These are phyloP conservation scores for Microchirus variegatus DNA, from an alignment of 2,797 vertebrate species.

Conservation along the genomic window DNA sequence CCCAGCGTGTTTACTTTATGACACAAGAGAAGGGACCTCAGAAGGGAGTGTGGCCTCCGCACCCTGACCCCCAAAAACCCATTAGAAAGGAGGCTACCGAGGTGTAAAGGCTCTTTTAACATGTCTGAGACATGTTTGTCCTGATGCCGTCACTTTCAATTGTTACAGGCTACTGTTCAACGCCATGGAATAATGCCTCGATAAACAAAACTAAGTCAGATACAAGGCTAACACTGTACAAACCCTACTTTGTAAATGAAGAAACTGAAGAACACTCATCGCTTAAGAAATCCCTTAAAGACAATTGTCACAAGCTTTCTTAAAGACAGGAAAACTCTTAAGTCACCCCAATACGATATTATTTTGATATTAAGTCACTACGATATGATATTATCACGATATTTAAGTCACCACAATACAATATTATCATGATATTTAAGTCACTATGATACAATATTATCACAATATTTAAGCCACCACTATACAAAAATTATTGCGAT, in stretches of 20 bases:
- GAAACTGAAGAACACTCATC: background rate
- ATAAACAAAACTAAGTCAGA: background rate
- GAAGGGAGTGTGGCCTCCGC: constrained; percentile 54
- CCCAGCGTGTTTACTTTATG: constrained; percentile 74
- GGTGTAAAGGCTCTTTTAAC: constrained; percentile 42
- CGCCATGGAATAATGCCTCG: background rate
- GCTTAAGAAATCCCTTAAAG: background rate
- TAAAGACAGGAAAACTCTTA: background rate
- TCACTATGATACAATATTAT: too few species aligned
- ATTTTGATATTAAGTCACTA: too few species aligned
- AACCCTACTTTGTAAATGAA: background rate
- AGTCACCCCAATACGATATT: too few species aligned
- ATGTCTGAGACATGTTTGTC: background rate
- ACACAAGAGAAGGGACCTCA: constrained; percentile 62
- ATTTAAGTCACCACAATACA: too few species aligned
- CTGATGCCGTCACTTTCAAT: background rate
- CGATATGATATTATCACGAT: too few species aligned
- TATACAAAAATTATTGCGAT: too few species aligned
- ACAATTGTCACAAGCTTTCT: background rate
- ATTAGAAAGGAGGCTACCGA: constrained; percentile 54
- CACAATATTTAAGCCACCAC: too few species aligned
- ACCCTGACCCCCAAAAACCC: constrained; percentile 58
- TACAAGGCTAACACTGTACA: background rate
- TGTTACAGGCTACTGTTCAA: constrained; percentile 1
- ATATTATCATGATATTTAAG: too few species aligned